Evolutionary conservation across 2,888 invertebrate genomes (phyloP), one percentile per base, ranked within the genome.

Genomic region (Drymonia ruficornis): DNA sequence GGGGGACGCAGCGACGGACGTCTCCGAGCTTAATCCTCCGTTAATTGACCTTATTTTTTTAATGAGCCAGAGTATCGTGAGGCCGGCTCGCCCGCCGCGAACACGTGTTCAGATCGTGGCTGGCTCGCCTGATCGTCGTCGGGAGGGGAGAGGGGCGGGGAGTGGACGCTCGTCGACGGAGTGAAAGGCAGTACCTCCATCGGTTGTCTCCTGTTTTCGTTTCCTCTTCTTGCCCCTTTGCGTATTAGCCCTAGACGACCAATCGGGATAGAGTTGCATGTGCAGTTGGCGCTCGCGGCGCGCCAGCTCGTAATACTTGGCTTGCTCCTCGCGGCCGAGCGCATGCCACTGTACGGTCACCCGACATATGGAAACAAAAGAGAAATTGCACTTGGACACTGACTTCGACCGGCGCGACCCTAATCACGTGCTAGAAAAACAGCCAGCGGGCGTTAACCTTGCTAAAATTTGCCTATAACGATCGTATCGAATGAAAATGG

Each of bases 171-270:
- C 77, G 78, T 80, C 86, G 87, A 83, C 83, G 84, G 87, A 82
- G 84, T 83, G 94, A 82, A 89, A 93, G 94, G 94, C 94, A 94
- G 95, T 97, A 97, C 97, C 97, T 97, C 97, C 97, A 95, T 97
- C 97, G 95, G 96, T 96, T 95, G 97, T 96, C 95, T 98, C 98
- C 97, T 97, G 97, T 96, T 98, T 97, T 96, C 97, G 96, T 96
- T 99, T 99, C 97, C 99, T 98, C 96, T 99, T 99, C 96, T 98
- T 98, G 95, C 99, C 98, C 94, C 98, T 97, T 94, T 99, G 98
- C 95, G 99, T 99, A 96, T 99, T 99, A 94, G 99, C 96, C 94
- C 99, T 99, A 94, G 97, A 97, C 94, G 97, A 97, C 99, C 99
- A 99, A 95, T 98, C 98, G 89, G 99, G 99, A 95, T 99, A 99